phyloP scores from a whole-genome alignment of 2,797 vertebrate genomes.

The Perodicticus potto region DNA sequence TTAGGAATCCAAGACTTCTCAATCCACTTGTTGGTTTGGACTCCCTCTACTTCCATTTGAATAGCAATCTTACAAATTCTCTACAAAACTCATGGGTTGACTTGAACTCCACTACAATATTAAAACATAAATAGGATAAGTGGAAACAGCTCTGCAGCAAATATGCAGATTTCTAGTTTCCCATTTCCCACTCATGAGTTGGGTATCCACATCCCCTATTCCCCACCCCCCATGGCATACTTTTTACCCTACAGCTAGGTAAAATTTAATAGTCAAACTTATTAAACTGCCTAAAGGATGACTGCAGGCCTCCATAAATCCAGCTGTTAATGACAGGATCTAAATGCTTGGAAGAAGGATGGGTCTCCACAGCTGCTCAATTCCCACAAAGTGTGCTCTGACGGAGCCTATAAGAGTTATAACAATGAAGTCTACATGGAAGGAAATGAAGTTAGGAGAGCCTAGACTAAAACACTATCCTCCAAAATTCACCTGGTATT shows the following conservation, averaged over 20 bases:
- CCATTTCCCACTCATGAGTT: neutral
- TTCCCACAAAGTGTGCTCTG: neutral
- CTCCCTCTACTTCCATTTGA: neutral
- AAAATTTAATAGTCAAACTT: constrained; percentile 12
- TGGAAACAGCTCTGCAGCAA: neutral
- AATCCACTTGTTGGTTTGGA: neutral
- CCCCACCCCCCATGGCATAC: neutral
- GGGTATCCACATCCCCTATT: neutral
- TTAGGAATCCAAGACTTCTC: constrained; percentile 49
- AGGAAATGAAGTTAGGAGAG: neutral
- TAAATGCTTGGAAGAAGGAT: neutral
- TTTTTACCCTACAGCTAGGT: neutral
- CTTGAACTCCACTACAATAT: neutral
- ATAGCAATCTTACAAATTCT: neutral
- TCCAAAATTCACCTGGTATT: neutral
- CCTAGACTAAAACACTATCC: neutral
- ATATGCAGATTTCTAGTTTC: constrained; percentile 29
- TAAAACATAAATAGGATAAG: neutral
- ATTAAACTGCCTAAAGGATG: constrained; percentile 26
- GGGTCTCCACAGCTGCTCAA: neutral
- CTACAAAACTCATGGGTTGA: neutral
- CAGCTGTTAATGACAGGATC: neutral
- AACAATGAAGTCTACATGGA: neutral
- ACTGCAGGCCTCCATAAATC: neutral
- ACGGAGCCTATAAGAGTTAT: neutral